phyloP scores from a whole-genome alignment of 2,113 vertebrate species.

The Meleagris gallopavo region DNA sequence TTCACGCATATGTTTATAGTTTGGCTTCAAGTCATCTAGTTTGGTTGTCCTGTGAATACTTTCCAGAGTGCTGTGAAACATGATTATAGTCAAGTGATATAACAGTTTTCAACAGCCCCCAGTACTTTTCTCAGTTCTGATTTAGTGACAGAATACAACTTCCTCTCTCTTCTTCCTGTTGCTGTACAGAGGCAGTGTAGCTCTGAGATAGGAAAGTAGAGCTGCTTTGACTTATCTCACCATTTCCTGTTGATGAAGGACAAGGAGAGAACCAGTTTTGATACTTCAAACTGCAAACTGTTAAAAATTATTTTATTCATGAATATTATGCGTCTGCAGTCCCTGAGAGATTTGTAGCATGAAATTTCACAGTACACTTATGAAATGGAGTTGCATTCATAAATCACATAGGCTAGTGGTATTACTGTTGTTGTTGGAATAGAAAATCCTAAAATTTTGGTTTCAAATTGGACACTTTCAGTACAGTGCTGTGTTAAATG shows the following conservation, averaged over 20 bases:
- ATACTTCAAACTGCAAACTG: neutral
- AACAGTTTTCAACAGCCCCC: neutral
- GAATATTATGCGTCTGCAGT: neutral
- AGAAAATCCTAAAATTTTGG: neutral
- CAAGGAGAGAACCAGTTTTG: constrained; percentile 8
- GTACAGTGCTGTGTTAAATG: neutral
- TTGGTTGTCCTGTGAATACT: neutral
- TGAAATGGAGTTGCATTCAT: neutral
- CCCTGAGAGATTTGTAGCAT: neutral
- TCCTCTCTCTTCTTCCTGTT: neutral
- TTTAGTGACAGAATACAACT: neutral
- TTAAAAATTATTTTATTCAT: constrained; percentile 4
- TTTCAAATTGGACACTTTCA: neutral
- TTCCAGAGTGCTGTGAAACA: neutral
- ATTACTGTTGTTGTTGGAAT: neutral
- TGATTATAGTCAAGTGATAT: neutral
- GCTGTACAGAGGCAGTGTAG: neutral
- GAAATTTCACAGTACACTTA: neutral
- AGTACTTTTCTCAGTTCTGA: neutral
- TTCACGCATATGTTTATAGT: neutral
- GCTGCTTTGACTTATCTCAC: neutral
- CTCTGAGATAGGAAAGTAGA: constrained; percentile 1
- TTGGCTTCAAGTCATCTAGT: neutral
- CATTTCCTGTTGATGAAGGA: neutral
- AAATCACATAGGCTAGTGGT: neutral